Base-by-base conservation (phyloP, 1,140 invertebrate genomes). In the Calephelis nemesis region DNA sequence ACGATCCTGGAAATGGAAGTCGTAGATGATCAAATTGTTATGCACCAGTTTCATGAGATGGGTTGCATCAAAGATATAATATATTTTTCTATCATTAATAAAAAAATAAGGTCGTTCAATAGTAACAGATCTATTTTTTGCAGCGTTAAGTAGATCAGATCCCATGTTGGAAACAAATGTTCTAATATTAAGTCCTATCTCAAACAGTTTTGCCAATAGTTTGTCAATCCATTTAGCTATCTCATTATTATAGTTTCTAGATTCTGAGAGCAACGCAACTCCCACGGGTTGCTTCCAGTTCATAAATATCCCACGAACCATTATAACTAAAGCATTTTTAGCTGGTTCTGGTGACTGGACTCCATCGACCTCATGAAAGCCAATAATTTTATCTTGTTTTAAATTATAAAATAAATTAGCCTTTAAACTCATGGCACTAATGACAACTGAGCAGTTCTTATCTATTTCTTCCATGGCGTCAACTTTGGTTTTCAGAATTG, bases 301-400 rank as follows among this genome's bases (percentile, higher is more conserved):
- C 1, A 60, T 64, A 63, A 75, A 75, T 11, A 77, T 65, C 13
- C 77, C 75, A 45, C 62, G 47, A n/a, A 75, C 30, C 48, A 79
- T 67, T 42, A 69, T 47, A 0, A 77, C 73, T 50, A 75, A 47
- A 12, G 40, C 62, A 63, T 63, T 30, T 47, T 63, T 74, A 1
- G 75, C 74, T 0, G 72, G 74, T 58, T 47, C n/a, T 11, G 69
- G 69, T 3, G 69, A 71, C 47, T 74, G 75, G 2, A 72, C 60
- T n/a, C 72, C 78, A 19, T 77, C 63, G 4, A 75, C 63, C 67
- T 77, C 74, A 48, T 79, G 78, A 62, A 79, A 75, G 0, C 75
- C 73, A 39, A 67, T 64, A 5, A 77, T 72, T 72, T 68, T 75
- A 30, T 79, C 70, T 10, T 73, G 7, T 58, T 72, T 76, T 9